phyloP scores from a whole-genome alignment of 2,797 vertebrate genomes.

The Columba guinea region DNA sequence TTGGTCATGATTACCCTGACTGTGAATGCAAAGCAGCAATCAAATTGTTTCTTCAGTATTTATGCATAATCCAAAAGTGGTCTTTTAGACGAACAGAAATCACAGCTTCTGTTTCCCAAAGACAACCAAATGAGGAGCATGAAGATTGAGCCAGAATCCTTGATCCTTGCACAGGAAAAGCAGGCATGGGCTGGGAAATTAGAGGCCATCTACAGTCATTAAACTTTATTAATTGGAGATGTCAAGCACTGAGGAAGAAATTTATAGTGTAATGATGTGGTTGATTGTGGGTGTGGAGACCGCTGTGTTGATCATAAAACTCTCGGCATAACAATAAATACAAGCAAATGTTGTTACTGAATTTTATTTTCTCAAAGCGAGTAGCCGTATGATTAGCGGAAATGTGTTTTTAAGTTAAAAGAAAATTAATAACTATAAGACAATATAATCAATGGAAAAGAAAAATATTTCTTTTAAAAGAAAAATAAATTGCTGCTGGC shows the following conservation, averaged over 20 bases:
- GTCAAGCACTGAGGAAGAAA: not conserved
- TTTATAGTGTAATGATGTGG: not conserved
- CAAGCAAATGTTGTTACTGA: not conserved
- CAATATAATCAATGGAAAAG: not conserved
- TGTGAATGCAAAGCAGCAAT: not conserved
- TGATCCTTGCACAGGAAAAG: not conserved
- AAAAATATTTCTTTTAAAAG: not conserved
- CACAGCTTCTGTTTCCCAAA: not conserved
- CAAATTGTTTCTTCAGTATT: not conserved
- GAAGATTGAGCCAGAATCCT: not conserved
- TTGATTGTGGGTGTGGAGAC: not conserved
- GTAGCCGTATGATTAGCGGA: not conserved
- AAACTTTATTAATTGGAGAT: not conserved
- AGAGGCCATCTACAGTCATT: not conserved
- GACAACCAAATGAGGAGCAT: not conserved
- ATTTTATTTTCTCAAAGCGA: not conserved
- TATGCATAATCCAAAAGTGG: not conserved
- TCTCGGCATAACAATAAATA: not conserved
- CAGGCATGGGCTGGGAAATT: not conserved
- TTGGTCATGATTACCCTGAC: not conserved
- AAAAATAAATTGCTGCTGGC: not conserved
- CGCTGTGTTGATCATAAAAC: not conserved
- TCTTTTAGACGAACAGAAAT: not conserved
- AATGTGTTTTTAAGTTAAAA: not conserved
- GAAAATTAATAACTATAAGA: not conserved